phyloP scores from a whole-genome alignment of 2,113 vertebrate genomes.

The Clarias gariepinus region DNA sequence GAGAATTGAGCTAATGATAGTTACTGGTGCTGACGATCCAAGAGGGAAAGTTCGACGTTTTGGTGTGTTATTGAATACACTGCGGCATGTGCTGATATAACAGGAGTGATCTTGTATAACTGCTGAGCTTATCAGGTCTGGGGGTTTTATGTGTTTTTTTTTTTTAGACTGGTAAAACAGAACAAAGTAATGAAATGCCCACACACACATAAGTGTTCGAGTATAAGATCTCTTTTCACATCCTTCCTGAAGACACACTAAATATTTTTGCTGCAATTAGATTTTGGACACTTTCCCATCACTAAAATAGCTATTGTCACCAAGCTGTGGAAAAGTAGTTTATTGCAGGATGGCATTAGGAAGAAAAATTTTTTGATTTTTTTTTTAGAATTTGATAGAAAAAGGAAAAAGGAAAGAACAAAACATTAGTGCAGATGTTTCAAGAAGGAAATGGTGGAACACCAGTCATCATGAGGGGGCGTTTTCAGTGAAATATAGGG shows the following conservation, averaged over 20 bases:
- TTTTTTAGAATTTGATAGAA: not conserved
- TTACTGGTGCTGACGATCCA: not conserved
- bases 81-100: not conserved
- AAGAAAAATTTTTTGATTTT: not conserved
- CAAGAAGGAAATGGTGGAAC: slow-evolving; percentile 14
- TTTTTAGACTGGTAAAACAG: not conserved
- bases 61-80: not conserved
- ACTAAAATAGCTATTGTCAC: slow-evolving; percentile 25
- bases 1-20: not conserved
- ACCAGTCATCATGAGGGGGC: slow-evolving; percentile 12
- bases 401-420: not conserved
- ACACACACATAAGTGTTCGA: not conserved
- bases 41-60: not conserved
- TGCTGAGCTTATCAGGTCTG: slow-evolving; percentile 3
- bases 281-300: slow-evolving; percentile 25
- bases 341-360: not conserved
- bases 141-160: not conserved
- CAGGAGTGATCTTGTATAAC: slow-evolving; percentile 26
- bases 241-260: slow-evolving; percentile 23
- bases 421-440: slow-evolving; percentile 26
- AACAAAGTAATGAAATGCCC: not conserved
- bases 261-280: slow-evolving; percentile 34
- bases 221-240: slow-evolving; percentile 42
- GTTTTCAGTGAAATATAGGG: slow-evolving; percentile 18
- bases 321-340: slow-evolving; percentile 16